Evolutionary conservation across 2,113 vertebrate species (phyloP), one percentile per base, ranked within the genome.

Genomic region (Equus quagga): DNA sequence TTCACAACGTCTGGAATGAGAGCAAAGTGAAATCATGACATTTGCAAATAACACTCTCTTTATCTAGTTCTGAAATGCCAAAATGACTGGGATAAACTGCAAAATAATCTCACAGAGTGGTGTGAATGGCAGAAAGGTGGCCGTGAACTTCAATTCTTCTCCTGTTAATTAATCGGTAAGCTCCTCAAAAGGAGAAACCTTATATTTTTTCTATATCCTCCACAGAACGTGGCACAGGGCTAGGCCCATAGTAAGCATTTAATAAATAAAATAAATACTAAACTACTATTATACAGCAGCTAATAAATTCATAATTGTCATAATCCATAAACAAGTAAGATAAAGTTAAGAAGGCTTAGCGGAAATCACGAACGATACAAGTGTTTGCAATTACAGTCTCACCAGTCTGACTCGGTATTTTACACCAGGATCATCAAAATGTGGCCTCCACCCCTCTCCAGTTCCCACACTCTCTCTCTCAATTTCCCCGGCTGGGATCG

Each of bases 61-160:
- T 73, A 84, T 72, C 92, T 92, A 81, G n/a, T 82, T 92, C 60
- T 64, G 51, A 96, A 97, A 96, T 91, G 67, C 44, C 72, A 94
- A 92, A 92, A 84, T 94, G 75, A 96, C 56, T 78, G 62, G 31
- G 65, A 89, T 65, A 96, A 94, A 87, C 6, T 51, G 28, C 78
- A 96, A 70, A 84, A 85, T 62, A 73, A 93, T 65, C 78, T 93
- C 79, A 81, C 18, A 56, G 65, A 64, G 36, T 70, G 73, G 7
- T 80, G 21, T 69, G 36, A 90, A 65, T 73, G 17, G 28, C 36
- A 93, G 72, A 84, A 92, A 81, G 26, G 64, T 75, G 31, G 36
- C 69, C 56, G 78, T 36, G 4, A 79, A 88, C 54, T 82, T 94
- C 72, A 73, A 31, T 81, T 75, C 83, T 92, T 80, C 78, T 94